Base-by-base conservation (phyloP, 1,140 invertebrate genomes). In the Gryon sp. region DNA sequence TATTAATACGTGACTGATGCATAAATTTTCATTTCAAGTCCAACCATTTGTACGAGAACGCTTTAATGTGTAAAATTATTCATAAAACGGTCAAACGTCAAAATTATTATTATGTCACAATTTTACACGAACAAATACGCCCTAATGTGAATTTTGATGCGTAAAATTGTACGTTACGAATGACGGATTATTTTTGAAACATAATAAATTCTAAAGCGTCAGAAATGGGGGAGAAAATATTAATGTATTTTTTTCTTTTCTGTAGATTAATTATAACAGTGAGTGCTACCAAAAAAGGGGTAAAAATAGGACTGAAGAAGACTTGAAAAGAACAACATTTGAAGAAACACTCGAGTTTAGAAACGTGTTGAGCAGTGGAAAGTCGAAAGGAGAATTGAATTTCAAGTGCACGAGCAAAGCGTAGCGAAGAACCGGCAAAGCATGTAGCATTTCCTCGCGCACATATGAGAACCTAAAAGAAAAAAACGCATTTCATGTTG, bases 351-450 rank as follows among this genome's bases (percentile, higher is more conserved):
- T 73, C 30, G 65, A 52, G 53, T 57, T 68, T 68, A 68, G 52
- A 50, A 48, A 68, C 65, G 65, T 68, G 48, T 66, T 68, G 52
- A 68, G 65, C 52, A 30, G 43, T 60, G 18, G 65, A 70, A 73
- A 45, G 68, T 73, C 50, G 41, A 32, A 63, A 73, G 32, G 57
- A 63, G 40, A 73, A 73, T 73, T 73, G 68, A 63, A 73, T 73
- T 63, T 72, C 38, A 62, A 62, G 68, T 72, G 30, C 57, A 34
- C 48, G 20, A 52, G 53, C 26, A 69, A 60, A 69, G 52, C 60
- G 52, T 30, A 38, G 40, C 34, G 3, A 53, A 60, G 38, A 20
- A 60, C 22, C 36, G 19, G 18, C 26, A 28, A 62, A 62, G 40
- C 46, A 30, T 72, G 68, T 60, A 22, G 38, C 15, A 20, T 28